Conservation (phyloP, 2,888 invertebrate species). For the Pelosia muscerda region DNA sequence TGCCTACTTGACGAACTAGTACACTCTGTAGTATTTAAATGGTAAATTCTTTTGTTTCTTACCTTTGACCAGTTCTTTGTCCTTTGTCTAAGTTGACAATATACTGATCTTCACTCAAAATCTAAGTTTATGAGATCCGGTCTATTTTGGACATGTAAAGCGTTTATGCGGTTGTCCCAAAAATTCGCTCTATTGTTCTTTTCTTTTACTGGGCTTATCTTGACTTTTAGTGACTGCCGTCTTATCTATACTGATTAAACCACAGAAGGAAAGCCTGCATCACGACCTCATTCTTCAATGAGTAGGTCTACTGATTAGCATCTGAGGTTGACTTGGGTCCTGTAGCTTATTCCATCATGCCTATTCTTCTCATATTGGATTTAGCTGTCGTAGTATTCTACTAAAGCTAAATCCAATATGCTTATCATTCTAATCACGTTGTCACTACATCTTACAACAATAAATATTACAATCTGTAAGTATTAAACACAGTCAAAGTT, state of each 20-base stretch:
- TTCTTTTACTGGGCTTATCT: not conserved
- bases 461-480: slow-evolving; percentile 40
- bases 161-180: accelerated
- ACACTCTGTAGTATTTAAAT: slow-evolving; percentile 25
- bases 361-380: no score
- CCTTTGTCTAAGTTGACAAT: not conserved
- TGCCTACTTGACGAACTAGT: slow-evolving; percentile 52
- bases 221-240: not conserved
- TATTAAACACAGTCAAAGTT: slow-evolving; percentile 44
- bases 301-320: not conserved
- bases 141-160: not conserved
- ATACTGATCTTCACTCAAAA: not conserved
- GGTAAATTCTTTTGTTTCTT: slow-evolving; percentile 11
- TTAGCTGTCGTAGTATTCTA: not conserved
- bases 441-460: slow-evolving; percentile 35
- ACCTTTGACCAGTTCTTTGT: slow-evolving; percentile 9
- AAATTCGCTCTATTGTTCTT: not conserved
- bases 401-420: not conserved
- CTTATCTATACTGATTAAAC: not conserved
- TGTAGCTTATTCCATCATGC: not conserved
- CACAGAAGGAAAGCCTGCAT: not conserved
- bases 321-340: no score
- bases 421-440: slow-evolving; percentile 26
- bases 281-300: not conserved
- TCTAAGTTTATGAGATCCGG: not conserved